Evolutionary conservation across 2,888 invertebrate genomes (phyloP).

Genomic region (Thereva nobilitata): DNA sequence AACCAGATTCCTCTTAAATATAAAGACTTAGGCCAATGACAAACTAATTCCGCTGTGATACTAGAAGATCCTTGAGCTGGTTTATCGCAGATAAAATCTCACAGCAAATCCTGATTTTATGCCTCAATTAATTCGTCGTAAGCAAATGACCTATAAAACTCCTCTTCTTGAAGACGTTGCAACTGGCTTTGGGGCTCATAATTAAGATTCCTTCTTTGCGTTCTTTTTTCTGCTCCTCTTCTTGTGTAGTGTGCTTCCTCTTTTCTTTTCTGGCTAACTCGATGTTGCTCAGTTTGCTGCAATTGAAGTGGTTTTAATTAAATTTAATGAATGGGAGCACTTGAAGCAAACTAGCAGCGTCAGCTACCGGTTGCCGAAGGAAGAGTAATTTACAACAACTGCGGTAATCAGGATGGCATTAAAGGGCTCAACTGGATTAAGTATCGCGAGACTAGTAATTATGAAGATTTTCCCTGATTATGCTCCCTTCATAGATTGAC

Average conservation of each 20-base stretch:
- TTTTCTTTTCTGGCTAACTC: too few relatives aligned
- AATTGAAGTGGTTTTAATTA: constrained; percentile 9
- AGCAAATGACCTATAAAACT: constrained; percentile 25
- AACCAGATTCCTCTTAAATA: not conserved
- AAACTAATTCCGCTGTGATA: not conserved
- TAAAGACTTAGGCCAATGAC: too few relatives aligned
- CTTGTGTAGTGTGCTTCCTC: too few relatives aligned
- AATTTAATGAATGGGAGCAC: constrained; percentile 16
- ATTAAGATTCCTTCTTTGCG: constrained; percentile 6
- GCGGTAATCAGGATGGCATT: too few relatives aligned
- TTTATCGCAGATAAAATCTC: constrained; percentile 10
- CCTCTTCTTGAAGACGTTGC: not conserved
- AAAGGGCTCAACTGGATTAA: too few relatives aligned
- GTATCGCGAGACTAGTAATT: too few relatives aligned
- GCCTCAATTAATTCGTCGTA: constrained; percentile 12
- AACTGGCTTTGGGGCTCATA: not conserved
- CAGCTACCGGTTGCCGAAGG: too few relatives aligned
- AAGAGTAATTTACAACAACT: too few relatives aligned
- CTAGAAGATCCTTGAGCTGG: constrained; percentile 3
- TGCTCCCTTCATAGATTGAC: too few relatives aligned
- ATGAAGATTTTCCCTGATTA: too few relatives aligned
- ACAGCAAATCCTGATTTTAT: constrained; percentile 13
- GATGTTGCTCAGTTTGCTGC: not conserved
- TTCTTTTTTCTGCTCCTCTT: too few relatives aligned
- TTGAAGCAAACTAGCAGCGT: not conserved